Conservation (phyloP, 2,113 vertebrate genomes). For the Cygnus buccinator region DNA sequence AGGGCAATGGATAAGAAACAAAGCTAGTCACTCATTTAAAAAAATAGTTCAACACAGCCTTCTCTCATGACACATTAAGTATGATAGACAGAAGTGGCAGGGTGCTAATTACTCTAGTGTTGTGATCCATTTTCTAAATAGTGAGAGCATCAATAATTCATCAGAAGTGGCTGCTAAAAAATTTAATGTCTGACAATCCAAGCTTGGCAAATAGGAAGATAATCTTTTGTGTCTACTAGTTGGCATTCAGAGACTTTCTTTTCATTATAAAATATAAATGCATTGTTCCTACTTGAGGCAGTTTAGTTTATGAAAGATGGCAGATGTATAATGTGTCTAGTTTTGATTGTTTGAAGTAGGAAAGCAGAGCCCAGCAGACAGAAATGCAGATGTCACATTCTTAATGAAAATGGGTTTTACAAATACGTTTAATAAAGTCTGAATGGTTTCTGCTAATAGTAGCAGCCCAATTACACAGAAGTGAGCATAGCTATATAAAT, state of each 20-base stretch:
- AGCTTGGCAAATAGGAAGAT: constrained; percentile 65
- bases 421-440: constrained; percentile 66
- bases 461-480: constrained; percentile 40
- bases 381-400: constrained; percentile 61
- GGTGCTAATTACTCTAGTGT: constrained; percentile 79
- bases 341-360: constrained; percentile 70
- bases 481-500: constrained; percentile 9
- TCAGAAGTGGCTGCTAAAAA: constrained; percentile 77
- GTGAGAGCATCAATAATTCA: constrained; percentile 80
- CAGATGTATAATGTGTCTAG: constrained; percentile 70
- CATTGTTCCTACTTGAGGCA: constrained; percentile 58
- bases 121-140: constrained; percentile 79
- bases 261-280: constrained; percentile 79
- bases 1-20: constrained; percentile 48
- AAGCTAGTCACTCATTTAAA: constrained; percentile 42
- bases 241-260: constrained; percentile 75
- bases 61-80: constrained; percentile 71
- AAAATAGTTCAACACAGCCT: constrained; percentile 32
- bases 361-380: constrained; percentile 61
- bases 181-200: constrained; percentile 73
- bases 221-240: constrained; percentile 72
- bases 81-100: constrained; percentile 74
- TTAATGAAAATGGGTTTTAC: constrained; percentile 72
- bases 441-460: constrained; percentile 59
- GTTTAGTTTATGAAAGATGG: constrained; percentile 74